Evolutionary conservation across 30 jellyfish, hydroid and myxozoan genomes (phyloP).

Genomic region (Hydra vulgaris): DNA sequence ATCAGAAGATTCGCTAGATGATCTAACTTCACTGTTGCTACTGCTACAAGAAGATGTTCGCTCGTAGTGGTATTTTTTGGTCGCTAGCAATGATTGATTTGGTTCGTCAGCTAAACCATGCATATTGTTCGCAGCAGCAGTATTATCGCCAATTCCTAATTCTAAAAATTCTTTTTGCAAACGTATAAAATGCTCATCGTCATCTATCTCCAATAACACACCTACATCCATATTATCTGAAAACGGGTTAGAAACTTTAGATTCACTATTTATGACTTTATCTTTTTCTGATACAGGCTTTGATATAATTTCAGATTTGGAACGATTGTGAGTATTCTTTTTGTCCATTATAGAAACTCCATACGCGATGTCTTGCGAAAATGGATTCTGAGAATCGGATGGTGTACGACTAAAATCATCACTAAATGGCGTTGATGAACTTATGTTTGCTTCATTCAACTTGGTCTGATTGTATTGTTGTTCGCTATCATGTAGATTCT

Average conservation of each 20-base stretch:
- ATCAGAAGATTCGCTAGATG: constrained; percentile 40
- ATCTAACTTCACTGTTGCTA: constrained; percentile 16
- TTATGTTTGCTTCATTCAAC: neutral
- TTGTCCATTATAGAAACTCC: constrained; percentile 16
- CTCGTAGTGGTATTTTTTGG: constrained; percentile 47
- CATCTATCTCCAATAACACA: constrained; percentile 36
- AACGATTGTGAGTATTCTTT: constrained; percentile 59
- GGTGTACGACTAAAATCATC: constrained; percentile 56
- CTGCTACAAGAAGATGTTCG: constrained; percentile 95
- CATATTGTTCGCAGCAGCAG: neutral
- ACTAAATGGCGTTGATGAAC: constrained; percentile 54
- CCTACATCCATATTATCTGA: constrained; percentile 33
- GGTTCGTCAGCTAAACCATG: constrained; percentile 54
- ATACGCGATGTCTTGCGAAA: constrained; percentile 6
- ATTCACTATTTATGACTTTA: constrained; percentile 17
- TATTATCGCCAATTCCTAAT: constrained; percentile 11
- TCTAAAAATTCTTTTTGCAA: constrained; percentile 25
- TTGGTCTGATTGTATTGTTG: neutral
- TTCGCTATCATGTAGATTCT: constrained; percentile 9
- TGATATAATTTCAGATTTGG: constrained; percentile 76
- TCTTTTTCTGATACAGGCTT: constrained; percentile 2
- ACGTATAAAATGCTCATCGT: constrained; percentile 35
- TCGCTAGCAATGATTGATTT: constrained; percentile 35
- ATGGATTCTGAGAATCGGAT: constrained; percentile 24
- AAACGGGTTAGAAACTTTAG: constrained; percentile 3